Base-by-base conservation (phyloP, 2,888 invertebrate species). In the Rhopalosiphum nymphaeae region DNA sequence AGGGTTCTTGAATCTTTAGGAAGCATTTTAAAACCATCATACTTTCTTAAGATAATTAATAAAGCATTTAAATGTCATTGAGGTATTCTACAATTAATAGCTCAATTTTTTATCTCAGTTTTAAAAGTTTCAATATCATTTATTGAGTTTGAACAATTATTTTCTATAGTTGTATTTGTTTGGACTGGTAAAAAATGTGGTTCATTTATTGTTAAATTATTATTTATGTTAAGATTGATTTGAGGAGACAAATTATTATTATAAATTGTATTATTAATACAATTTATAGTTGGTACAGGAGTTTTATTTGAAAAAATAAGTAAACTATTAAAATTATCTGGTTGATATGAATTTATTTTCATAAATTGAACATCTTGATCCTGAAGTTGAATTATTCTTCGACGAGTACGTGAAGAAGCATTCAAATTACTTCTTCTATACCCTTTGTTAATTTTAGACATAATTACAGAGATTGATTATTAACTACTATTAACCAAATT, bases 41-140 rank as follows among this genome's bases (percentile, higher is more conserved):
- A 36, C n/a, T 53, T 53, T 36, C 88, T 88, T 53, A 88, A 56
- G 21, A 88, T 88, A 53, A 21, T n/a, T 53, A 88, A 53, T 21
- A 88, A 36, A 29, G 13, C 53, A 53, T 49, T 53, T 53, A 88
- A 88, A 88, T 49, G 56, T 13, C 36, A 36, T 16, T 88, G 88
- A 36, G 88, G 88, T 88, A 88, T 88, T 88, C 29, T 88, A 88
- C 56, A 88, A 29, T 88, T 53, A 36, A 88, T 25, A 36, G 88
- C 88, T 56, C 88, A 88, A 29, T 86, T 46, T 44, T 46, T 44
- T 46, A 86, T 26, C 29, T 86, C 85, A 86, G 26, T 44, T 86
- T 86, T 44, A 86, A 86, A 26, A 86, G 85, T 44, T 84, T 36
- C 84, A 84, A 36, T 84, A 84, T 84, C 36, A 84, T 84, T 84